Evolutionary conservation across 2,888 invertebrate species (phyloP).

Genomic region (Trissonchulus latispiculum): DNA sequence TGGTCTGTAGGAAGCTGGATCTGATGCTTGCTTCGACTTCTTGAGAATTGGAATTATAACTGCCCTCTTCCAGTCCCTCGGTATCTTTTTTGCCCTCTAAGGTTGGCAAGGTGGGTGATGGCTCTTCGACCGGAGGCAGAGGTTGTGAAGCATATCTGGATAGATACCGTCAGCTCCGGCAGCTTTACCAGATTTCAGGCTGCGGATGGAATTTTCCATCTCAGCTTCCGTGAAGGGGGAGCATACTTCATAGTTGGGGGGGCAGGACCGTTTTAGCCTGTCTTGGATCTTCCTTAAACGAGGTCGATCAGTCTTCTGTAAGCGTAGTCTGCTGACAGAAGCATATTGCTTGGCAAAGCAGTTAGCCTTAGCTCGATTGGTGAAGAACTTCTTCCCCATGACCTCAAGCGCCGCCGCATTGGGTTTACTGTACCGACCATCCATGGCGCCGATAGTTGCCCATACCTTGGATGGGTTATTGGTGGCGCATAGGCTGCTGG

Average conservation of each 20-base stretch:
- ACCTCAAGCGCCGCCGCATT: not conserved
- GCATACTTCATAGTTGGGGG: not conserved
- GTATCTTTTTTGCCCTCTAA: not conserved
- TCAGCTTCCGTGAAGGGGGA: not conserved
- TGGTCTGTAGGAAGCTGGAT: not conserved
- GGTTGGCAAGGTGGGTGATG: not conserved
- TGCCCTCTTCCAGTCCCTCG: not conserved
- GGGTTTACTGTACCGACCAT: not conserved
- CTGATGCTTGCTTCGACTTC: not conserved
- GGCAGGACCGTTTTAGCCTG: not conserved
- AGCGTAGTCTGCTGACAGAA: not conserved
- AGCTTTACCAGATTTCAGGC: slow-evolving; percentile 3
- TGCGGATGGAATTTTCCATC: not conserved
- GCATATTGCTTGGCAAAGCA: not conserved
- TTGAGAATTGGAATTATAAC: not conserved
- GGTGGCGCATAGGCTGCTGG: not conserved
- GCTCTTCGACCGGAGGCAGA: not conserved
- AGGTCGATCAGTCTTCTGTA: not conserved
- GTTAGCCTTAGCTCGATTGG: slow-evolving; percentile 9
- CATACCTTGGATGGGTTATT: not conserved
- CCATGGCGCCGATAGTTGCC: not conserved
- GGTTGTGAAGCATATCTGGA: not conserved
- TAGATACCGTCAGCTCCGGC: slow-evolving; percentile 8
- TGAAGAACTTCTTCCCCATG: not conserved
- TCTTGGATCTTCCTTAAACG: not conserved